These are phyloP conservation scores for Andrena camellia DNA, from an alignment of 2,888 invertebrate genomes.

Conservation along the genomic window DNA sequence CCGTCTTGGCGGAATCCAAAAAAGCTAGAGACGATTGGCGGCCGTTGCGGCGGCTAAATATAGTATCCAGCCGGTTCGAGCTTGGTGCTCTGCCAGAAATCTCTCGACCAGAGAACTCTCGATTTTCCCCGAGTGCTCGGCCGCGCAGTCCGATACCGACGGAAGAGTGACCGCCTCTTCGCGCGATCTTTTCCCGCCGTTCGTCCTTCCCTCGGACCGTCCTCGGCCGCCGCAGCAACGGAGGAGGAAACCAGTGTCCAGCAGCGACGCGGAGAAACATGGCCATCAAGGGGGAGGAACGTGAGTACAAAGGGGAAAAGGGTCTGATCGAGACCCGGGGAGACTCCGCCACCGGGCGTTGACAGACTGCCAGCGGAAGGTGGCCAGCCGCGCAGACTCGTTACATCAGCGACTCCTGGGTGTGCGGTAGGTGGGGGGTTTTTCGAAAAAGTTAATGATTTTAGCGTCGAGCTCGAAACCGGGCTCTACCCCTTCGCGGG, in stretches of 20 bases:
- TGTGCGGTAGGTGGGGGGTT: not conserved
- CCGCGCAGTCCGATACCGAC: slow-evolving; percentile 46
- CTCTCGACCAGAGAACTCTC: slow-evolving; percentile 60
- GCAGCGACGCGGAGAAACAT: slow-evolving; percentile 68
- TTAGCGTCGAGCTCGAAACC: slow-evolving; percentile 24
- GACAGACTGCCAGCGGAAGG: slow-evolving; percentile 45
- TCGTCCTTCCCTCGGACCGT: slow-evolving; percentile 14
- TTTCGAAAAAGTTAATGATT: slow-evolving; percentile 38
- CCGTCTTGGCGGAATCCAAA: slow-evolving; percentile 51
- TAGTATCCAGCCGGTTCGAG: slow-evolving; percentile 82
- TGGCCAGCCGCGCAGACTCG: slow-evolving; percentile 36
- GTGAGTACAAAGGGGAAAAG: slow-evolving; percentile 79
- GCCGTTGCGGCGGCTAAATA: slow-evolving; percentile 78
- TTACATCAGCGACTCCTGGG: slow-evolving; percentile 6
- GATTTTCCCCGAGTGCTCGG: slow-evolving; percentile 36
- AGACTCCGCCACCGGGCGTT: slow-evolving; percentile 28
- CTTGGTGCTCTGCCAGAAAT: slow-evolving; percentile 80
- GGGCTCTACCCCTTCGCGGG: not conserved
- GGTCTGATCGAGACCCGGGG: slow-evolving; percentile 10
- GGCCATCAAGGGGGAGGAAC: slow-evolving; percentile 83
- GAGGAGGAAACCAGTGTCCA: slow-evolving; percentile 8
- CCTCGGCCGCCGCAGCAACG: slow-evolving; percentile 1
- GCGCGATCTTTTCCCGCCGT: not conserved
- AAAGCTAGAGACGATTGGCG: slow-evolving; percentile 58
- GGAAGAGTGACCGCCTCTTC: slow-evolving; percentile 18